Percentiles rank a stretch among this genome's conserved stretches.
Conservation (phyloP, 2,888 invertebrate species). For the Aproaerema taeniolella region DNA sequence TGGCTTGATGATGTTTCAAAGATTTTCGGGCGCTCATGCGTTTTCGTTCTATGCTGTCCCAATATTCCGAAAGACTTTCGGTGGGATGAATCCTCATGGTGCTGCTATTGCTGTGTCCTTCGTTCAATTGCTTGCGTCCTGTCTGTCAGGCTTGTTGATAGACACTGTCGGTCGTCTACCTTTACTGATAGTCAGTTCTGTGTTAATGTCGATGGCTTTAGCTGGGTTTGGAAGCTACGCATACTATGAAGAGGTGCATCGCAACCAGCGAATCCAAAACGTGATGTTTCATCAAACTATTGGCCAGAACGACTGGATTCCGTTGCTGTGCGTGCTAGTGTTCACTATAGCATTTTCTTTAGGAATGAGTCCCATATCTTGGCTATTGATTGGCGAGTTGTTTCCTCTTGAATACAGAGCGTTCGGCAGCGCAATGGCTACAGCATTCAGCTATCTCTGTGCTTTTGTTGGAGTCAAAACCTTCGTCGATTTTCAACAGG, state of each 20-base stretch:
- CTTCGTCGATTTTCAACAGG: constrained; percentile 88
- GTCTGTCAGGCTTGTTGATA: constrained; percentile 88
- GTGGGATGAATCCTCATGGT: constrained; percentile 87
- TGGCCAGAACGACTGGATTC: constrained; percentile 88
- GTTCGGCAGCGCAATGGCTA: constrained; percentile 91
- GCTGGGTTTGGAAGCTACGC: constrained; percentile 91
- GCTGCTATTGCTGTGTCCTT: constrained; percentile 91
- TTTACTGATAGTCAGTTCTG: constrained; percentile 88
- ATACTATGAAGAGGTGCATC: constrained; percentile 85
- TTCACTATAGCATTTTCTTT: constrained; percentile 92
- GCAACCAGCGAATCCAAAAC: constrained; percentile 70
- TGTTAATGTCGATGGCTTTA: constrained; percentile 91
- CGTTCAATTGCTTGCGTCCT: constrained; percentile 90
- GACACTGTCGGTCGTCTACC: constrained; percentile 92
- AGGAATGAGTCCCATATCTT: constrained; percentile 92
- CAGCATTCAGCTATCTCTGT: constrained; percentile 91
- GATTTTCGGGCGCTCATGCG: constrained; percentile 89
- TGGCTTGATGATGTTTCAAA: constrained; percentile 93
- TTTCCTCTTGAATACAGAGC: constrained; percentile 91
- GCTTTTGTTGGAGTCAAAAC: constrained; percentile 92
- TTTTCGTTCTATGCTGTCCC: constrained; percentile 92
- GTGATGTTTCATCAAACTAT: constrained; percentile 69
- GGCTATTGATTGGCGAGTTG: constrained; percentile 89
- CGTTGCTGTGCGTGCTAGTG: constrained; percentile 87
- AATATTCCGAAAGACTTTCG: constrained; percentile 90